phyloP scores from a whole-genome alignment of 2,113 vertebrate species.

The Lynx canadensis region DNA sequence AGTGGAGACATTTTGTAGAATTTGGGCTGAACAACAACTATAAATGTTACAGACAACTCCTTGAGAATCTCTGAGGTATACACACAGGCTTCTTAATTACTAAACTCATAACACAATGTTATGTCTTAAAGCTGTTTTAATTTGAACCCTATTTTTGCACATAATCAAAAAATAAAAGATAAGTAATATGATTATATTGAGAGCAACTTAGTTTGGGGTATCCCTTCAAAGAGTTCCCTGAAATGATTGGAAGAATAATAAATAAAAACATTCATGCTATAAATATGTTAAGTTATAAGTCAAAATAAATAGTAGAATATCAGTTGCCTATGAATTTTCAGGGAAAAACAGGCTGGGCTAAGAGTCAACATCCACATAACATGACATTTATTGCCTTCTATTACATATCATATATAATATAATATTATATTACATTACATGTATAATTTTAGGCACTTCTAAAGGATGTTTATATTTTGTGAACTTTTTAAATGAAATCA shows the following conservation, averaged over 20 bases:
- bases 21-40: neutral
- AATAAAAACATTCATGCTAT: neutral
- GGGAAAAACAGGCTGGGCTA: neutral
- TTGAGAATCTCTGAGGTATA: neutral
- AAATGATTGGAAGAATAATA: neutral
- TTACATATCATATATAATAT: neutral
- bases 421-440: too few relatives aligned
- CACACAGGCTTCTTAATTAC: neutral
- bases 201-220: neutral
- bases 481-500: constrained; percentile 41
- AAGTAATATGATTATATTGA: constrained; percentile 27
- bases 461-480: neutral
- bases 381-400: neutral
- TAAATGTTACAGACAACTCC: neutral
- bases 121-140: neutral
- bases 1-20: neutral
- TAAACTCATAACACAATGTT: neutral
- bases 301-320: neutral
- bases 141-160: neutral
- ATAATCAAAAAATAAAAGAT: neutral
- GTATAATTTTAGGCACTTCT: neutral
- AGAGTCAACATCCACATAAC: neutral
- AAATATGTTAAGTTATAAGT: constrained; percentile 13
- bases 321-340: neutral
- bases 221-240: constrained; percentile 22